A percentile compares a stretch with the other conserved stretches of the same genome.
Conservation (phyloP, 2,797 vertebrate species). For the Leuciscus waleckii region DNA sequence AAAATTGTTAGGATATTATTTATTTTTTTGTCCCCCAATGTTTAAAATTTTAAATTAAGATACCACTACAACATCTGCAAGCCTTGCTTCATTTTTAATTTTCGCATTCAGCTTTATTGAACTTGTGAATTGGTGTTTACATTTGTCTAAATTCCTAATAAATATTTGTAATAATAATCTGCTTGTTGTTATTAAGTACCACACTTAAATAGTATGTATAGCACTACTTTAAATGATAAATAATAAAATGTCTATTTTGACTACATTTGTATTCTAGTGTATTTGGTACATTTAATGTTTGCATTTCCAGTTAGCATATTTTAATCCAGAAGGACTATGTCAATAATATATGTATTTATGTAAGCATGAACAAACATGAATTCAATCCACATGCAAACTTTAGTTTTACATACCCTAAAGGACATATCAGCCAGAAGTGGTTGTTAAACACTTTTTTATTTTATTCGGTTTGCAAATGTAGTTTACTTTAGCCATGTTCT, state of each 20-base stretch:
- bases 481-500: slow-evolving; percentile 41
- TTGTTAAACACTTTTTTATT: slow-evolving; percentile 22
- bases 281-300: slow-evolving; percentile 74
- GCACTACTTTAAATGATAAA: not conserved
- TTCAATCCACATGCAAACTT: slow-evolving; percentile 57
- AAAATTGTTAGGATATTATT: not conserved
- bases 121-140: slow-evolving; percentile 9
- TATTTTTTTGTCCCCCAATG: slow-evolving; percentile 4
- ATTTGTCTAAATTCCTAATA: slow-evolving; percentile 33
- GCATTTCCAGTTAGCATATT: slow-evolving; percentile 65
- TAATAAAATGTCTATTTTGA: not conserved
- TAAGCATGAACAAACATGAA: slow-evolving; percentile 51
- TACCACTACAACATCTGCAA: slow-evolving; percentile 34
- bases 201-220: not conserved
- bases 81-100: not conserved
- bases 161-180: slow-evolving; percentile 31
- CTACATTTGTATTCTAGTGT: slow-evolving; percentile 51
- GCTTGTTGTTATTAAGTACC: not conserved
- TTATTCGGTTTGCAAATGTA: not conserved
- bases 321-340: slow-evolving; percentile 59
- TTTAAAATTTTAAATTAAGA: slow-evolving; percentile 7
- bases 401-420: slow-evolving; percentile 29
- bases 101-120: not conserved
- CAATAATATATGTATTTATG: slow-evolving; percentile 59
- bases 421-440: slow-evolving; percentile 39